phyloP scores from a whole-genome alignment of 2,888 invertebrate genomes.

The Atethmia centrago region DNA sequence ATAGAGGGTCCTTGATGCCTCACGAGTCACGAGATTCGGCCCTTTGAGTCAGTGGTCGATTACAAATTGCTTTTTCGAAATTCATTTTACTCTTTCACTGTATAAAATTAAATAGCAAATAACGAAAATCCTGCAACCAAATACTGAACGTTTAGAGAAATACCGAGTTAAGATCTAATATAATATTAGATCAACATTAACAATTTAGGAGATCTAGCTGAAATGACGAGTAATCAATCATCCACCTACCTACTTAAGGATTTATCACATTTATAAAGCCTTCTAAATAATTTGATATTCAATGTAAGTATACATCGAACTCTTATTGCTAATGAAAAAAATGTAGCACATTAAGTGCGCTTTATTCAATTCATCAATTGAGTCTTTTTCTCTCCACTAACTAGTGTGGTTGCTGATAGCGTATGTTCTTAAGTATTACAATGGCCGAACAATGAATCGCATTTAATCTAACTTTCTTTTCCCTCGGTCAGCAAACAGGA shows the following conservation, averaged over 20 bases:
- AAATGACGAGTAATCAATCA: constrained; percentile 15
- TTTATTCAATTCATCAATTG: constrained; percentile 23
- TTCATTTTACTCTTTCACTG: constrained; percentile 72
- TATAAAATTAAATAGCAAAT: constrained; percentile 63
- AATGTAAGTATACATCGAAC: not conserved
- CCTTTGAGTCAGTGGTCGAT: constrained; percentile 84
- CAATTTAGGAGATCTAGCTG: constrained; percentile 15
- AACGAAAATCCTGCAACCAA: constrained; percentile 44
- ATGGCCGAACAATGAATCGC: constrained; percentile 76
- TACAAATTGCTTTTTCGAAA: constrained; percentile 86
- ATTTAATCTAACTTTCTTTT: constrained; percentile 88
- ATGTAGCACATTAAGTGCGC: constrained; percentile 12
- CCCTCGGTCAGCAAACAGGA: constrained; percentile 81
- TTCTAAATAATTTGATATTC: not conserved
- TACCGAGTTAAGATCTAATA: not conserved
- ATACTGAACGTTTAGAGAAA: constrained; percentile 36
- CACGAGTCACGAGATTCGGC: constrained; percentile 79
- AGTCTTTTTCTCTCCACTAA: constrained; percentile 34
- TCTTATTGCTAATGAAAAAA: constrained; percentile 7
- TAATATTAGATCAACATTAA: constrained; percentile 37
- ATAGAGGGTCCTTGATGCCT: constrained; percentile 81
- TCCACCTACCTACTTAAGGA: not conserved
- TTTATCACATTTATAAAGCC: not conserved
- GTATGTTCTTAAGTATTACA: constrained; percentile 61
- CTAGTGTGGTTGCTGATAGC: constrained; percentile 47